A percentile compares a stretch with the other conserved stretches of the same genome.
phyloP scores from a whole-genome alignment of 2,797 vertebrate genomes.

The Onychomys arenicola region DNA sequence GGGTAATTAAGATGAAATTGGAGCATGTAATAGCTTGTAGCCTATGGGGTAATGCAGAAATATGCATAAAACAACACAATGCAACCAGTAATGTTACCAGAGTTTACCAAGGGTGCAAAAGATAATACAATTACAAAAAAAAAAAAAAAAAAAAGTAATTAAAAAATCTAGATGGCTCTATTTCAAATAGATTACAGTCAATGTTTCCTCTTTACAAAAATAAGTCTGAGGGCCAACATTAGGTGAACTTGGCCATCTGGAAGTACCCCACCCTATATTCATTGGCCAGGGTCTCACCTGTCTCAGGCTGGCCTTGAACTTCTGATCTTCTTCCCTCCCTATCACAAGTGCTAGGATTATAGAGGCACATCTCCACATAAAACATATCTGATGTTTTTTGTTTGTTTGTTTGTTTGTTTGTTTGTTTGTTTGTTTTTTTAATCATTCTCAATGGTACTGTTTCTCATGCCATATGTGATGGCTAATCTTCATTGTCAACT shows the following conservation, averaged over 20 bases:
- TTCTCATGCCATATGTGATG: not conserved
- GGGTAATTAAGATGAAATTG: not conserved
- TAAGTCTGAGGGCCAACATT: not conserved
- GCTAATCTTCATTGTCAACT: not conserved
- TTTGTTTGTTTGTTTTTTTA: not conserved
- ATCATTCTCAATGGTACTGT: not conserved
- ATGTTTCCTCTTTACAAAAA: not conserved
- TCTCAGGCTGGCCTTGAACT: not conserved
- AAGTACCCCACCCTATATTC: not conserved
- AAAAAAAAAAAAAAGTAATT: not conserved
- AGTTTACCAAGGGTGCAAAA: not conserved
- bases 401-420: not conserved
- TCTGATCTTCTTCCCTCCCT: not conserved
- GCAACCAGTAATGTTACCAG: not conserved
- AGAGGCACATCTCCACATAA: not conserved
- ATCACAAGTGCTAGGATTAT: not conserved
- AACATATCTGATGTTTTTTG: not conserved
- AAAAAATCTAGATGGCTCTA: not conserved
- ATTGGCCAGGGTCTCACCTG: fast-evolving
- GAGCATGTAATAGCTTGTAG: not conserved
- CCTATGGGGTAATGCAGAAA: not conserved
- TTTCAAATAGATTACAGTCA: not conserved
- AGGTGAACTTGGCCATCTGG: not conserved
- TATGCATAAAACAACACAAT: not conserved
- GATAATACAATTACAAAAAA: not conserved